Evolutionary conservation across 2,797 vertebrate species (phyloP).

Genomic region (Squalus acanthias): DNA sequence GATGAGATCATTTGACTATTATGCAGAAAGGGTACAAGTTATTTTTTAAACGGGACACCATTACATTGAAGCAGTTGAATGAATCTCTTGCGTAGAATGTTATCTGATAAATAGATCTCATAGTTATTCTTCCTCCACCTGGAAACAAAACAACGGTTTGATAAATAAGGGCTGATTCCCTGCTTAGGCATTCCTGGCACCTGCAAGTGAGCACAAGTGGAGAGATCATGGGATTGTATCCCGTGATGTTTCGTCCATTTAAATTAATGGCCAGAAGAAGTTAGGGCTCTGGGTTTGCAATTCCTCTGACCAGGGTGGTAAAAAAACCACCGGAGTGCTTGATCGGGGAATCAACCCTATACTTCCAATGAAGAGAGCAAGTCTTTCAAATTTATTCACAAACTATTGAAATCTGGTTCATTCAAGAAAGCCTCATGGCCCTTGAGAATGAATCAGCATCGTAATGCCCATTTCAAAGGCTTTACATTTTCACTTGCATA

Average conservation of each 20-base stretch:
- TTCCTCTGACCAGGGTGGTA: too few species aligned
- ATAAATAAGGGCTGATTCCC: not conserved
- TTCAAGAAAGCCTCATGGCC: not conserved
- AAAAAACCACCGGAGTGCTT: too few species aligned
- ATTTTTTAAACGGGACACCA: not conserved
- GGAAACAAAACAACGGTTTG: not conserved
- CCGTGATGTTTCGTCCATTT: not conserved
- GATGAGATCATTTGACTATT: not conserved
- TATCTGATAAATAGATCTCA: not conserved
- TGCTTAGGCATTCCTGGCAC: not conserved
- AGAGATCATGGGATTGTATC: not conserved
- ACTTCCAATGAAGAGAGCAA: not conserved
- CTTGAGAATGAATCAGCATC: not conserved
- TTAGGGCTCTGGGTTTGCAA: not conserved
- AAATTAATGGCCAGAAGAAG: not conserved
- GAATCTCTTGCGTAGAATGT: not conserved
- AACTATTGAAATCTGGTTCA: not conserved
- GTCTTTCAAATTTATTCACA: not conserved
- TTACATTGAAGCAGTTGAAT: not conserved
- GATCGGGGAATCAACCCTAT: too few species aligned
- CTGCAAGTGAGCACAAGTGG: not conserved
- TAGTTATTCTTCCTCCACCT: not conserved
- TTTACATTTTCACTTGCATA: not conserved
- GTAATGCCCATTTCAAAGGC: too few species aligned
- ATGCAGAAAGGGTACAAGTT: not conserved